phyloP scores from a whole-genome alignment of 2,113 vertebrate species.

The Menura novaehollandiae region DNA sequence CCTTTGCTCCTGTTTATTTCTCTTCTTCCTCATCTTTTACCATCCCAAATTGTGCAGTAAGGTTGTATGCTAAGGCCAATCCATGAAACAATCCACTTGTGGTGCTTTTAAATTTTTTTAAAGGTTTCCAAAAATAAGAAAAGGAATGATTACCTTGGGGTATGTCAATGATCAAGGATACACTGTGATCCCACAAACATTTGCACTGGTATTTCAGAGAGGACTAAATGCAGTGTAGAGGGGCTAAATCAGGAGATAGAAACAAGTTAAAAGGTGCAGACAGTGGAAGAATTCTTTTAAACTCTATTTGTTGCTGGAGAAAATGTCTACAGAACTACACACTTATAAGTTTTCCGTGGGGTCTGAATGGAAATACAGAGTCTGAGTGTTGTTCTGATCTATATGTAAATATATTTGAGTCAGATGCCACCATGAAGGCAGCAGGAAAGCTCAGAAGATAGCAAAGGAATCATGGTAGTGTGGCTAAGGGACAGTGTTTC shows the following conservation, averaged over 20 bases:
- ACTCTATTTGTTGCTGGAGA: not conserved
- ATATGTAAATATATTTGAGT: not conserved
- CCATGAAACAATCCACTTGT: not conserved
- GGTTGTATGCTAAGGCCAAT: not conserved
- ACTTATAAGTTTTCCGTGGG: not conserved
- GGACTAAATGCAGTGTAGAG: accelerated
- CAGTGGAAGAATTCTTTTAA: not conserved
- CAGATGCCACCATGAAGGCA: not conserved
- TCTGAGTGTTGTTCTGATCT: not conserved
- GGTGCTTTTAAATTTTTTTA: not conserved
- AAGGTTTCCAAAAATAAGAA: not conserved
- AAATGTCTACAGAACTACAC: not conserved
- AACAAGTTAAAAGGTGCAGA: not conserved
- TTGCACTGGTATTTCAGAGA: not conserved
- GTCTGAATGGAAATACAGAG: not conserved
- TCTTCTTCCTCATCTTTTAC: not conserved
- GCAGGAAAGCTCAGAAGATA: not conserved
- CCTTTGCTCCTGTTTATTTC: not conserved
- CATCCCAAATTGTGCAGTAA: not conserved
- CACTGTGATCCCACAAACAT: not conserved
- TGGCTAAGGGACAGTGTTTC: not conserved
- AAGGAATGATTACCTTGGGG: accelerated
- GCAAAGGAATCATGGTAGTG: not conserved
- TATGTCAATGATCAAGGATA: not conserved
- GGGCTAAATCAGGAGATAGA: not conserved